These are phyloP conservation scores for Drosophila kikkawai DNA, from an alignment of 1,140 invertebrate genomes.

Conservation along the genomic window DNA sequence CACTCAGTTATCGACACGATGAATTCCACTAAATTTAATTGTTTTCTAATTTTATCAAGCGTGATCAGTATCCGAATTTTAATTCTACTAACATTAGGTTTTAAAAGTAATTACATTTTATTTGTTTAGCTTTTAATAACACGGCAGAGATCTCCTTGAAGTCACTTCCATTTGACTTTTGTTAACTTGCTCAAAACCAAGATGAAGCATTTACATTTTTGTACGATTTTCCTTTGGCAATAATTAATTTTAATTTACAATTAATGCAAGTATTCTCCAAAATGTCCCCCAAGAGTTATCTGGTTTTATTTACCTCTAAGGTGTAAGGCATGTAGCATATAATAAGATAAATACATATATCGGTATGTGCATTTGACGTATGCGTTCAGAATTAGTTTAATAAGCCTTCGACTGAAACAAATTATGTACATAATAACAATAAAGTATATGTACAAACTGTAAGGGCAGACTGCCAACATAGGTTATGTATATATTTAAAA, in stretches of 20 bases:
- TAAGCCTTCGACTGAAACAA: slow-evolving; percentile 52
- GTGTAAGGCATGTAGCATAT: slow-evolving; percentile 40
- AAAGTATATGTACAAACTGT: slow-evolving; percentile 45
- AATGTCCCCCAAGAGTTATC: slow-evolving; percentile 34
- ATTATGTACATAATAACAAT: slow-evolving; percentile 50
- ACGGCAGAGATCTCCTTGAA: not conserved
- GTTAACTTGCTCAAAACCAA: slow-evolving; percentile 8
- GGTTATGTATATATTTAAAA: slow-evolving; percentile 53
- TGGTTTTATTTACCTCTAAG: slow-evolving; percentile 33
- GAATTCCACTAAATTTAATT: slow-evolving; percentile 11
- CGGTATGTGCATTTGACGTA: slow-evolving; percentile 49
- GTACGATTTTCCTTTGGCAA: not conserved
- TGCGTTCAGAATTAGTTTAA: slow-evolving; percentile 50
- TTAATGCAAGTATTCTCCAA: slow-evolving; percentile 14
- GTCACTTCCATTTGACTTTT: slow-evolving; percentile 7
- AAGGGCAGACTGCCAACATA: slow-evolving; percentile 47
- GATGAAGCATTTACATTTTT: slow-evolving; percentile 1
- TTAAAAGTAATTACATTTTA: not conserved
- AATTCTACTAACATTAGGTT: not conserved
- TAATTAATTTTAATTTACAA: not conserved
- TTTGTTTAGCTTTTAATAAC: not conserved
- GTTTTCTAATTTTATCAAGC: slow-evolving; percentile 24
- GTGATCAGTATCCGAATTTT: slow-evolving; percentile 9
- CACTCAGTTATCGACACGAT: slow-evolving; percentile 16
- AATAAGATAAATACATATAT: slow-evolving; percentile 29